Evolutionary conservation across 2,113 vertebrate species (phyloP), one percentile per base, ranked within the genome.

Genomic region (Corynorhinus townsendii): DNA sequence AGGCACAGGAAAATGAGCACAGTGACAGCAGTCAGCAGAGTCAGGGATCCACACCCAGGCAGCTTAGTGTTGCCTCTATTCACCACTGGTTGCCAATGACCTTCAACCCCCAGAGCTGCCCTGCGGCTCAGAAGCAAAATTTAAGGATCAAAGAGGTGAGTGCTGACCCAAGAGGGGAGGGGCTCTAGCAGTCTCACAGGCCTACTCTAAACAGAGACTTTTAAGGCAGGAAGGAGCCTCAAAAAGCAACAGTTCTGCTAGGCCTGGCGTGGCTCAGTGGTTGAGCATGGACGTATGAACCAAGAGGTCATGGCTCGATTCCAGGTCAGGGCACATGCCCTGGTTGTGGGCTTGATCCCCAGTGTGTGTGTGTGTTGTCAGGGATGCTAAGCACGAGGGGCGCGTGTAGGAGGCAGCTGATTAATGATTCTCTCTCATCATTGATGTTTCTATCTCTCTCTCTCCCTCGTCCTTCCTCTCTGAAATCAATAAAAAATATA

Each of bases 1-100:
- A 83, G 69, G 72, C 69, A 19, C 2, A 12, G 3, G 72, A 64
- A 45, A 52, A 30, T 4, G 19, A 72, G 68, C 40, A 40, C 17
- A 16, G 79, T 1, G 38, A 38, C 45, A 10, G 77, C 38, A 7
- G 20, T 14, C 2, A 1, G 28, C 88, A 19, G 43, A 43, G 64
- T 19, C 35, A 11, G 80, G 19, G 54, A 1, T 11, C 56, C 62
- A 47, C 76, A 22, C 7, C 17, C 5, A 28, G 38, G 24, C 5
- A 7, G 49, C 79, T 35, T 0, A 2, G 43, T 0, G 0, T n/a
- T 7, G 6, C 43, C 47, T 64, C 35, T 4, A 14, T 28, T 30
- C 26, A 11, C 24, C 1, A 12, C 62, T 38, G 40, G 5, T 1
- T 2, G 5, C 52, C 1, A 2, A 47, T 2, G 28, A 20, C 40